A percentile compares a stretch with the other conserved stretches of the same genome.
These are phyloP conservation scores for Baronia brevicornis DNA, from an alignment of 2,888 invertebrate species.

Conservation along the genomic window DNA sequence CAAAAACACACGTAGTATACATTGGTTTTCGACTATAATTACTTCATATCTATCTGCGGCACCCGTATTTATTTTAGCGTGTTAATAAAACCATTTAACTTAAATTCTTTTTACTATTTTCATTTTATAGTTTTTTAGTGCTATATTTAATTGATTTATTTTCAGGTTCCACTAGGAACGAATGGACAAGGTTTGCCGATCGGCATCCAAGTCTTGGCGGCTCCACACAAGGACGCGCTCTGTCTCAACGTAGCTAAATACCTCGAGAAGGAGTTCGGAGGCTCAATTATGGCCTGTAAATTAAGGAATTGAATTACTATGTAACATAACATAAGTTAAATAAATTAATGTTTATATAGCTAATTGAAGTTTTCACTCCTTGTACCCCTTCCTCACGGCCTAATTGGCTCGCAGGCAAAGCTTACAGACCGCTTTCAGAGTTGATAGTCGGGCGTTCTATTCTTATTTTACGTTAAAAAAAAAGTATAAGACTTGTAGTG, in stretches of 20 bases:
- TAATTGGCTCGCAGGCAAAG: too few species aligned
- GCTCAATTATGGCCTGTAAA: slow-evolving; percentile 79
- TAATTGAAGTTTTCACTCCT: too few species aligned
- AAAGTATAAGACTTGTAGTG: too few species aligned
- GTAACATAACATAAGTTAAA: not conserved
- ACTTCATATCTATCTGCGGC: not conserved
- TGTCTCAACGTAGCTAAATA: slow-evolving; percentile 86
- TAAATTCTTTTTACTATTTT: too few species aligned
- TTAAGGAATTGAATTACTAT: slow-evolving; percentile 26
- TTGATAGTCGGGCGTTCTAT: too few species aligned
- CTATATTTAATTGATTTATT: not conserved
- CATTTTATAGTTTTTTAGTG: not conserved
- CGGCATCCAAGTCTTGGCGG: slow-evolving; percentile 86
- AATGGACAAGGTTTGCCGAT: slow-evolving; percentile 83
- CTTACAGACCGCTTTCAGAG: too few species aligned
- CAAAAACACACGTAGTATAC: too few species aligned
- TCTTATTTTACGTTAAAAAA: too few species aligned
- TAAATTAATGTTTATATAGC: not conserved
- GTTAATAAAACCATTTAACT: too few species aligned
- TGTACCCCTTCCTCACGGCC: too few species aligned
- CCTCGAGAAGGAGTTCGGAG: slow-evolving; percentile 84
- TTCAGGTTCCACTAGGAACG: slow-evolving; percentile 84
- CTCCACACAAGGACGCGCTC: slow-evolving; percentile 83
- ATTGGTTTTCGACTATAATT: not conserved
- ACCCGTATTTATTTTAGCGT: slow-evolving; percentile 6